Conservation (phyloP, 2,888 invertebrate species). For the Cryptus viduatorius region DNA sequence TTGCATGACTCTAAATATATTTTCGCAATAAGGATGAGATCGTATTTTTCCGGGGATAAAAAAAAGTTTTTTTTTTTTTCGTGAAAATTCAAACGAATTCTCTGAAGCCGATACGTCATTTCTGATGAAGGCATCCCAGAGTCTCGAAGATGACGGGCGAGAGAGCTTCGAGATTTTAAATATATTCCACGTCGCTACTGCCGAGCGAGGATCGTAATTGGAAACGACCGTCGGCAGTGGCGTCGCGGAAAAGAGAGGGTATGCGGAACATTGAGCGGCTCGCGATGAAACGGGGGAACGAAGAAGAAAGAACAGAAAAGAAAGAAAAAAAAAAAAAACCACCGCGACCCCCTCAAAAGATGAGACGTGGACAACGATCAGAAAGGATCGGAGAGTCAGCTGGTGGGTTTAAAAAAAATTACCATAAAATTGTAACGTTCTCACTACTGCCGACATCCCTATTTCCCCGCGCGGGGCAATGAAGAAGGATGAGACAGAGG, state of each 20-base stretch:
- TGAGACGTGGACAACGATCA: constrained; percentile 50
- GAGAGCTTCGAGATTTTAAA: constrained; percentile 8
- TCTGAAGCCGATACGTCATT: constrained; percentile 26
- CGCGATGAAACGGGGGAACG: constrained; percentile 15
- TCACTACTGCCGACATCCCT: background rate
- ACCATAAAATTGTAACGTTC: constrained; percentile 66
- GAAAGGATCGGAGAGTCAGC: constrained; percentile 44
- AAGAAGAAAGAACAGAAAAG: background rate
- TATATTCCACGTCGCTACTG: constrained; percentile 27
- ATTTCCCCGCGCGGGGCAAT: background rate
- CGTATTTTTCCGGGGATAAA: background rate
- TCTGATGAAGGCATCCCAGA: background rate
- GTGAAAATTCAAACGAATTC: constrained; percentile 31
- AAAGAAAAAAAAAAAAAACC: background rate
- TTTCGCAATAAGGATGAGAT: constrained; percentile 1
- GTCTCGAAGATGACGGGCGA: background rate
- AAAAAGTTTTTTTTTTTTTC: background rate
- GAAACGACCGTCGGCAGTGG: constrained; percentile 24
- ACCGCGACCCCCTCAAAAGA: constrained; percentile 15
- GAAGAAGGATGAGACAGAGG: constrained; percentile 9
- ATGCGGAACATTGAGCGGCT: background rate
- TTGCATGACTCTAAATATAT: background rate
- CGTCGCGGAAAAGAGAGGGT: background rate
- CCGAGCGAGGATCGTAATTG: constrained; percentile 42
- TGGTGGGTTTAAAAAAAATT: constrained; percentile 53